Conservation (phyloP, 2,888 invertebrate genomes). For the Strigamia transsilvanica region DNA sequence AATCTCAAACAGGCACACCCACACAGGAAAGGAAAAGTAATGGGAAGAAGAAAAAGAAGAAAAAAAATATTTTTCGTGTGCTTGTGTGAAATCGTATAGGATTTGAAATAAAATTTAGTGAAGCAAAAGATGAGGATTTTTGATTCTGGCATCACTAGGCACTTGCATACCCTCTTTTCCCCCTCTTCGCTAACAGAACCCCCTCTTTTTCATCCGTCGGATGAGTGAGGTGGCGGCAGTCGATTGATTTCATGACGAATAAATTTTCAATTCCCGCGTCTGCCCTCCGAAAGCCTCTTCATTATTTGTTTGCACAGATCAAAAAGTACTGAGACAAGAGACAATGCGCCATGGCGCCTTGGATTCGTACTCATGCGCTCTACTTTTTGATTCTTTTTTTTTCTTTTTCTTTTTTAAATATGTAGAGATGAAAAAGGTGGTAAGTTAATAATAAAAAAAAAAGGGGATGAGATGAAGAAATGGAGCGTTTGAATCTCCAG, state of each 20-base stretch:
- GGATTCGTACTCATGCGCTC: background rate
- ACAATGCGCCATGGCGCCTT: conserved; percentile 19
- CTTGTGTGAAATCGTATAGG: conserved; percentile 43
- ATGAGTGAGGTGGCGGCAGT: conserved; percentile 46
- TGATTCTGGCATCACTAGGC: conserved; percentile 43
- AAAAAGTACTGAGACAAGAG: conserved; percentile 41
- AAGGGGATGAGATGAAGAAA: conserved; percentile 34
- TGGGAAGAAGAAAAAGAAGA: background rate
- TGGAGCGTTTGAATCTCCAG: conserved; percentile 23
- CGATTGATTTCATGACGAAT: conserved; percentile 48
- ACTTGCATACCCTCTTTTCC: conserved; percentile 37
- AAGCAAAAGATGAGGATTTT: conserved; percentile 48
- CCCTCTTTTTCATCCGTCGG: conserved; percentile 46
- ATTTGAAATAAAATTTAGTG: conserved; percentile 49
- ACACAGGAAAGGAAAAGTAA: background rate
- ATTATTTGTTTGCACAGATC: conserved; percentile 49
- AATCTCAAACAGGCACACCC: background rate
- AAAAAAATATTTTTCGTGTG: conserved; percentile 7
- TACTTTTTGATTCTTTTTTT: background rate
- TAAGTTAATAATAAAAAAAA: conserved; percentile 38
- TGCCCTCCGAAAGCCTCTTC: conserved; percentile 38
- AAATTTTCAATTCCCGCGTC: conserved; percentile 49
- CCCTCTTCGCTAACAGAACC: conserved; percentile 22
- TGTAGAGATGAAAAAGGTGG: conserved; percentile 32
- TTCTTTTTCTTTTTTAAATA: background rate